phyloP scores from a whole-genome alignment of 1,140 invertebrate genomes.

The Diachasma alloeum region DNA sequence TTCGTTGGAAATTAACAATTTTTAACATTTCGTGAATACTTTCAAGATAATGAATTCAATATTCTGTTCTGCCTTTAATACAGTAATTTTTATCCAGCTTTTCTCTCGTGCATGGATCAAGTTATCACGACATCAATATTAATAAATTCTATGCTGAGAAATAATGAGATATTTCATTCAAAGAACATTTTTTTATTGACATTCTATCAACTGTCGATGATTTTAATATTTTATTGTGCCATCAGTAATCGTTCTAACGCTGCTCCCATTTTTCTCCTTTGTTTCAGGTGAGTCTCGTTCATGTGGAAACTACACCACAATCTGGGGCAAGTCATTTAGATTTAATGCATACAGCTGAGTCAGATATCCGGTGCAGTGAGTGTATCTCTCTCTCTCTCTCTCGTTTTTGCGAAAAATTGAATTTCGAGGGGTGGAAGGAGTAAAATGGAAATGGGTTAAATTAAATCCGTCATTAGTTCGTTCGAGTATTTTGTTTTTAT shows the following conservation, averaged over 20 bases:
- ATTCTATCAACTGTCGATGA: no score
- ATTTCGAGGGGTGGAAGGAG: neutral
- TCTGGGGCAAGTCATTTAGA: slow-evolving; percentile 3
- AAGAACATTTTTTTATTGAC: no score
- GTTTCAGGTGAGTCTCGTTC: neutral
- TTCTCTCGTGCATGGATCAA: no score
- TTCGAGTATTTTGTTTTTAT: neutral
- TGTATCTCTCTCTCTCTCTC: neutral
- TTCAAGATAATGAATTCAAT: no score
- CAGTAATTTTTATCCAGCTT: no score
- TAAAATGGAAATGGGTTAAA: neutral
- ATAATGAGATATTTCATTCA: no score
- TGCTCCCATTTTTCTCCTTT: neutral
- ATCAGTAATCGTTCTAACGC: neutral
- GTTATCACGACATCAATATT: no score
- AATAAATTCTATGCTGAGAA: no score
- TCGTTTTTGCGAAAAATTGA: slow-evolving; percentile 4
- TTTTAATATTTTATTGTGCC: no score
- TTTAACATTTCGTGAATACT: no score
- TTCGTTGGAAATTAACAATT: no score
- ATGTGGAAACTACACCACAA: neutral
- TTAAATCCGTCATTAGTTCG: neutral
- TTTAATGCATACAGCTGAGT: neutral
- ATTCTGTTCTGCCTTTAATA: no score
- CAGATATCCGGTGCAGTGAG: neutral